Evolutionary conservation across 2,888 invertebrate genomes (phyloP).

Genomic region (Acrobasis suavella): DNA sequence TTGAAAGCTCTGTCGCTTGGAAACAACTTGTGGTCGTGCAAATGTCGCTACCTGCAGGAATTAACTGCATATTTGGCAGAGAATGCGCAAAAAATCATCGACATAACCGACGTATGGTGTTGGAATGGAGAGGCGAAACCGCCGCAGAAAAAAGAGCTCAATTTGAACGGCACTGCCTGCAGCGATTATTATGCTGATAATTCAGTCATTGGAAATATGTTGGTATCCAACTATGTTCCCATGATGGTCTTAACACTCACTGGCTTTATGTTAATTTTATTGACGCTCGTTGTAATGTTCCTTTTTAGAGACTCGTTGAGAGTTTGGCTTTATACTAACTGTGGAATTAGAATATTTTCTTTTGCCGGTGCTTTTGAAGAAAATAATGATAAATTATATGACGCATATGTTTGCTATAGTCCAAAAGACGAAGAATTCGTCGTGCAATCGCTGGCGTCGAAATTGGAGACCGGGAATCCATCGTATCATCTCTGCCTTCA

Average conservation of each 20-base stretch:
- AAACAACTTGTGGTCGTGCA: slow-evolving; percentile 94
- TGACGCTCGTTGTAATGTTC: slow-evolving; percentile 89
- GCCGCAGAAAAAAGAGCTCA: slow-evolving; percentile 89
- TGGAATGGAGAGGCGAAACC: slow-evolving; percentile 89
- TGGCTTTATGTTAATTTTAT: slow-evolving; percentile 88
- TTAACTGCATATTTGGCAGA: slow-evolving; percentile 91
- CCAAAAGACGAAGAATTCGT: slow-evolving; percentile 96
- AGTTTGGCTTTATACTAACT: slow-evolving; percentile 93
- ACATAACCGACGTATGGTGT: slow-evolving; percentile 91
- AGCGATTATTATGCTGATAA: slow-evolving; percentile 93
- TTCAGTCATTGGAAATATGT: slow-evolving; percentile 91
- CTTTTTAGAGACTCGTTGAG: slow-evolving; percentile 93
- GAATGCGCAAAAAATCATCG: slow-evolving; percentile 90
- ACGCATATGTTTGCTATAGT: slow-evolving; percentile 96
- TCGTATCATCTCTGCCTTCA: slow-evolving; percentile 93
- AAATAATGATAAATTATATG: slow-evolving; percentile 90
- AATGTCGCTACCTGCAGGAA: slow-evolving; percentile 93
- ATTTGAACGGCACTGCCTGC: slow-evolving; percentile 92
- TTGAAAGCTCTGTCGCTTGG: slow-evolving; percentile 90
- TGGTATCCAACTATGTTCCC: slow-evolving; percentile 92
- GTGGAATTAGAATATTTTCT: slow-evolving; percentile 91
- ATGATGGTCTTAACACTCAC: slow-evolving; percentile 91
- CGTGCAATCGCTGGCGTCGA: slow-evolving; percentile 90
- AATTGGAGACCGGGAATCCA: slow-evolving; percentile 91
- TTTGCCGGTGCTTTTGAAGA: slow-evolving; percentile 88